Base-by-base conservation (phyloP, 1,140 invertebrate species). In the Drosophila seguyi region DNA sequence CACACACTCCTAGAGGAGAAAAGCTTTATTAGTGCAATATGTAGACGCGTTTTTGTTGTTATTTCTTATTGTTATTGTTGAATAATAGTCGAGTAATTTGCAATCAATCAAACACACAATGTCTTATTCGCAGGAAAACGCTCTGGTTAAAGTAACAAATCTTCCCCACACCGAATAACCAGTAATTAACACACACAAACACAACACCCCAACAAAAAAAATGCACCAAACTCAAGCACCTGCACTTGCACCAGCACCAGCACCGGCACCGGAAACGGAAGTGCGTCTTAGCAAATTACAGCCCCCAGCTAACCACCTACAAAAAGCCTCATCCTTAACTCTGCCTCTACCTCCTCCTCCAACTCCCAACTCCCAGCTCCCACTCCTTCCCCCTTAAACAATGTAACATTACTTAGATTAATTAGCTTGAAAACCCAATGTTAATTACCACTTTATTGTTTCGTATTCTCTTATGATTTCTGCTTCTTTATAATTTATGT, bases 1-100 rank as follows among this genome's bases (percentile, higher is more conserved):
- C 60, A 69, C 53, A 72, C 55, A 58, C 48, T 63, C 45, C 77
- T 29, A 76, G 44, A 45, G 47, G 36, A 72, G 68, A 58, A 90
- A 88, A 90, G 86, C 86, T 90, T 90, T 90, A 90, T 90, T 90
- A 90, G 86, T 90, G 86, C 86, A 90, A 90, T 90, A 74, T 74
- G 57, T 73, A 73, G 75, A 62, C 71, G 72, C 58, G 66, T 77
- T 55, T 73, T 55, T 62, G 44, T 61, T 79, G 52, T 59, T 79
- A 72, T 45, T 39, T 56, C 60, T 66, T n/a, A n/a, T 79, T 84
- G 55, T 73, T 57, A 41, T 62, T 77, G 53, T 60, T 75, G 68
- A 65, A 59, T 75, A 75, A 81, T 88, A 48, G 62, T 84, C 71
- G 58, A 84, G 52, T 85, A 85, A 90, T 88, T 81, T 69, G 66